Evolutionary conservation across 2,113 vertebrate genomes (phyloP).

Genomic region (Siniperca knerii): DNA sequence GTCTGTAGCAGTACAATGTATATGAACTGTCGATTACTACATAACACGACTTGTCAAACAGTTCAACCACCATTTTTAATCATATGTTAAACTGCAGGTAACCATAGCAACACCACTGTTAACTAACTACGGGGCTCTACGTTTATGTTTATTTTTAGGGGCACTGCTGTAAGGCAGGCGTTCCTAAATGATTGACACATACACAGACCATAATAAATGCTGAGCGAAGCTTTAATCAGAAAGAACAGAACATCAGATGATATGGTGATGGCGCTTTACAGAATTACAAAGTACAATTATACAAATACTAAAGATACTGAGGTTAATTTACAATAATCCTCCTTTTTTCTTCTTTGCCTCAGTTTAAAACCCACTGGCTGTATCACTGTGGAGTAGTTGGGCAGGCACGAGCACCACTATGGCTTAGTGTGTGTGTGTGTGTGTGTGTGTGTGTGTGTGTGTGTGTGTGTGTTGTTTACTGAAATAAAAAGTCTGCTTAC

Average conservation of each 20-base stretch:
- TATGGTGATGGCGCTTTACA: not conserved
- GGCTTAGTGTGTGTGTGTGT: too few relatives aligned
- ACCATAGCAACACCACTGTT: too few relatives aligned
- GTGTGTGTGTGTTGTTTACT: too few relatives aligned
- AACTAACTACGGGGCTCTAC: not conserved
- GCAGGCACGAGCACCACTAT: too few relatives aligned
- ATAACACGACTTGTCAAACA: too few relatives aligned
- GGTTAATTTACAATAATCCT: not conserved
- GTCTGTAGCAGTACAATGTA: not conserved
- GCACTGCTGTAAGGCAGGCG: not conserved
- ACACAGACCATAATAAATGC: constrained; percentile 1
- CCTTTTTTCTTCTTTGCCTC: not conserved
- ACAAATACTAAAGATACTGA: not conserved
- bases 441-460: too few relatives aligned
- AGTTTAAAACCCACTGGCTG: too few relatives aligned
- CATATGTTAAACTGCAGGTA: too few relatives aligned
- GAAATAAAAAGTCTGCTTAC: too few relatives aligned
- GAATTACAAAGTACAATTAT: not conserved
- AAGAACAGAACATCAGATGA: not conserved
- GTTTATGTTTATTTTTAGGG: not conserved
- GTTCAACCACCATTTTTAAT: too few relatives aligned
- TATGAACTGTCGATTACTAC: too few relatives aligned
- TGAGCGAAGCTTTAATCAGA: constrained; percentile 37
- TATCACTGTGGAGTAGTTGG: too few relatives aligned
- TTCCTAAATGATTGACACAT: not conserved